phyloP scores from a whole-genome alignment of 2,888 invertebrate genomes.

The Rhingia campestris region DNA sequence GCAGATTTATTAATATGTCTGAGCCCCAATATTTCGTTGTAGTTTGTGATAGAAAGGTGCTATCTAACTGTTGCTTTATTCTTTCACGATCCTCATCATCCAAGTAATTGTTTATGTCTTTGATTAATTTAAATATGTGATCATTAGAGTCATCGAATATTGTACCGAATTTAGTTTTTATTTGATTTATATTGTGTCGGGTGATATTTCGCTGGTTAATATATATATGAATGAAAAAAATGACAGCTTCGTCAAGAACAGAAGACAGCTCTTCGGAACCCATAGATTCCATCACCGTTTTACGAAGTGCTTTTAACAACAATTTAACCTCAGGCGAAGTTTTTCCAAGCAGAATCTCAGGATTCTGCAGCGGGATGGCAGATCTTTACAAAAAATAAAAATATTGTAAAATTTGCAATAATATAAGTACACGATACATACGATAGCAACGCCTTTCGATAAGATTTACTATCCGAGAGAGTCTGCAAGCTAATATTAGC shows the following conservation, averaged over 20 bases:
- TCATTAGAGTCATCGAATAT: conserved; percentile 84
- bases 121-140: conserved; percentile 85
- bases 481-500: conserved; percentile 75
- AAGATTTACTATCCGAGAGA: neutral
- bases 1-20: conserved; percentile 75
- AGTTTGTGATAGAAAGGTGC: conserved; percentile 37
- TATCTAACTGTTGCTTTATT: conserved; percentile 81
- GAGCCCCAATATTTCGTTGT: conserved; percentile 77
- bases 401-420: neutral
- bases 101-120: conserved; percentile 83
- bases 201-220: conserved; percentile 85
- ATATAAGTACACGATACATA: neutral
- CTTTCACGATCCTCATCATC: conserved; percentile 83
- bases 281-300: conserved; percentile 82
- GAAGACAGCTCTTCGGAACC: conserved; percentile 85
- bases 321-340: conserved; percentile 77
- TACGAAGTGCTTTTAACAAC: conserved; percentile 80
- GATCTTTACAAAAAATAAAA: neutral
- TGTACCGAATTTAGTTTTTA: conserved; percentile 86
- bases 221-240: conserved; percentile 86
- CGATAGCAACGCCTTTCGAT: neutral
- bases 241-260: conserved; percentile 86
- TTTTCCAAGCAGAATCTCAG: conserved; percentile 75
- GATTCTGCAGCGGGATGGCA: conserved; percentile 52
- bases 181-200: conserved; percentile 84